Evolutionary conservation across 2,797 vertebrate genomes (phyloP), one percentile per base, ranked within the genome.

Genomic region (Octomys mimax): DNA sequence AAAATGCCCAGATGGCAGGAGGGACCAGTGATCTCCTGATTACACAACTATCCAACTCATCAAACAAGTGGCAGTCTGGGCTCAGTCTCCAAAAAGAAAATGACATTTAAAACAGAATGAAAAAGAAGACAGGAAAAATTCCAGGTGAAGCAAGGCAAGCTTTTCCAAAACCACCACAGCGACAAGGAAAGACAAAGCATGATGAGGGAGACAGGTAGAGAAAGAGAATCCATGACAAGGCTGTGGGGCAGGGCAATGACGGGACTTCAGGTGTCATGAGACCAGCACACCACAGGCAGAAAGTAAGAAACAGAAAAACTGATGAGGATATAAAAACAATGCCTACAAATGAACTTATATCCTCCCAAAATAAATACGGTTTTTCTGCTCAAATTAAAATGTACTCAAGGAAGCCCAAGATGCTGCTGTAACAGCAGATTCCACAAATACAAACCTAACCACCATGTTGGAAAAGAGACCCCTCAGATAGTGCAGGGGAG

Each of bases 11-110:
- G 62, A 93, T 22, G 46, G 68, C 21, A 54, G 66, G 18, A 86
- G 82, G 46, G 93, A 88, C 68, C 92, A 89, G 52, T 21, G 13
- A 36, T 46, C 88, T 83, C 90, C 78, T 81, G n/a, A 89, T 49
- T 77, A 84, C 62, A 94, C 86, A 85, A 85, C 52, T 64, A 94
- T 49, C 24, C 81, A 95, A 57, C 49, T 84, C 59, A 92, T 70
- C 75, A 92, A 92, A 79, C n/a, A 95, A 71, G 46, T 54, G 54
- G 64, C 73, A 85, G 22, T 42, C 78, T 75, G 6, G n/a, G 77
- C 5, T 95, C 39, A 59, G 70, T 2, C 26, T 95, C 93, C 88
- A 91, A 89, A 95, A 90, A 86, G 31, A 90, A 94, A 95, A 92
- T 42, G 21, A 75, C 31, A 36, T 64, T 91, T 85, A 86, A 86